Conservation (phyloP, 2,797 vertebrate genomes). For the Hydrophis major region DNA sequence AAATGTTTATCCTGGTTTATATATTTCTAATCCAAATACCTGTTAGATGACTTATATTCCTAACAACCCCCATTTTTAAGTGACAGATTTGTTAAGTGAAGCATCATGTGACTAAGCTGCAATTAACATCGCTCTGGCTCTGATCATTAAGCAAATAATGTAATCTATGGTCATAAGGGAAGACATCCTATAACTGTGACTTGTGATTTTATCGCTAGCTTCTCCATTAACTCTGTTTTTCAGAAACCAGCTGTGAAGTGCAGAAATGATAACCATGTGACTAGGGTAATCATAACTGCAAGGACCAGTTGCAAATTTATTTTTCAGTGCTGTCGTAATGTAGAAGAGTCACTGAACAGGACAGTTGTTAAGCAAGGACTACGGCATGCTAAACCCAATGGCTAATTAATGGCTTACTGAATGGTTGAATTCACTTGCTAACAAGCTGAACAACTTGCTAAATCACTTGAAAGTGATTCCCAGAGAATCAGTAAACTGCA, state of each 20-base stretch:
- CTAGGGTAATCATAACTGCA: neutral
- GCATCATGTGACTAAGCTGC: neutral
- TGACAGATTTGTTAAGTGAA: neutral
- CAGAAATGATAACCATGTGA: neutral
- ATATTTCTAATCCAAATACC: too few species aligned
- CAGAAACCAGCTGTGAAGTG: neutral
- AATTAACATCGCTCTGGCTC: neutral
- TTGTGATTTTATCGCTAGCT: neutral
- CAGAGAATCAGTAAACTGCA: neutral
- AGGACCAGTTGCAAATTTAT: neutral
- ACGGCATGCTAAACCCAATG: neutral
- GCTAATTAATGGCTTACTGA: neutral
- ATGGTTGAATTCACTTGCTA: neutral
- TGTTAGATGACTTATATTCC: too few species aligned
- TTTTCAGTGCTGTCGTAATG: neutral
- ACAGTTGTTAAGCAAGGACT: neutral
- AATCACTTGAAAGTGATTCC: neutral
- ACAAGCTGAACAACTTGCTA: neutral
- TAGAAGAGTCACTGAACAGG: neutral
- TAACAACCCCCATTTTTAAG: too few species aligned
- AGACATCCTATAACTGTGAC: neutral
- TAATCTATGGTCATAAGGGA: neutral
- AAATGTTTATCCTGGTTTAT: too few species aligned
- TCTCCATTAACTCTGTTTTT: neutral
- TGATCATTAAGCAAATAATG: neutral